Percentiles rank a stretch among this genome's conserved stretches.
phyloP scores from a whole-genome alignment of 2,113 vertebrate genomes.

The Chionomys nivalis region DNA sequence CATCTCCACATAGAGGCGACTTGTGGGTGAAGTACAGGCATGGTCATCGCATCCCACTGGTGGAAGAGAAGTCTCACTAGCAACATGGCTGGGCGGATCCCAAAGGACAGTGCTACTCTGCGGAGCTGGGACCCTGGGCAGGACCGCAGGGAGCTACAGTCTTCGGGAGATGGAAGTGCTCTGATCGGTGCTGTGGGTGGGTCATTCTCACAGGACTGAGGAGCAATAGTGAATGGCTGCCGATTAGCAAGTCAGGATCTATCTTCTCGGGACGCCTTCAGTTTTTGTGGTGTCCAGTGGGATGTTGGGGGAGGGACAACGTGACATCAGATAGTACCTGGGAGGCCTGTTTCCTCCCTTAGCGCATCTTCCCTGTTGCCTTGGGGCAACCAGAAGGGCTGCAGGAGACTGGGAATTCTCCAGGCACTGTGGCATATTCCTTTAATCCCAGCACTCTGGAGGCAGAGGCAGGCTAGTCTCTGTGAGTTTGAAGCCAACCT shows the following conservation, averaged over 20 bases:
- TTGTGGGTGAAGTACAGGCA: background rate
- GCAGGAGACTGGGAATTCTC: background rate
- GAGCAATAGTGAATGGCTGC: background rate
- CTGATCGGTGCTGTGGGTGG: background rate
- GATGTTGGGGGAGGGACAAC: background rate
- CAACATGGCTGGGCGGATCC: background rate
- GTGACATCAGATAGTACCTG: background rate
- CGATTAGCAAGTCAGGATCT: background rate
- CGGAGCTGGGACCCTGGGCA: background rate
- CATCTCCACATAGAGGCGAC: background rate
- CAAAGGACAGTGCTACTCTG: background rate
- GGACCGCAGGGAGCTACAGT: background rate
- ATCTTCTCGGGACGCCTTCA: background rate
- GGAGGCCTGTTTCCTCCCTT: background rate
- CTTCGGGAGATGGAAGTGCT: background rate
- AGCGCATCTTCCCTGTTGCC: background rate
- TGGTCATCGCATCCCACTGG: rapidly evolving
- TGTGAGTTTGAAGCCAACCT: background rate
- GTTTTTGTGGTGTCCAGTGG: background rate
- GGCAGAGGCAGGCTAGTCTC: background rate
- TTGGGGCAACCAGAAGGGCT: background rate
- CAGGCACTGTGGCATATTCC: background rate
- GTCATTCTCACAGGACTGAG: background rate
- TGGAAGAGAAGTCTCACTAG: background rate
- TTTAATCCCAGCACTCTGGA: background rate